phyloP scores from a whole-genome alignment of 2,888 invertebrate species.

The Diogma glabrata region DNA sequence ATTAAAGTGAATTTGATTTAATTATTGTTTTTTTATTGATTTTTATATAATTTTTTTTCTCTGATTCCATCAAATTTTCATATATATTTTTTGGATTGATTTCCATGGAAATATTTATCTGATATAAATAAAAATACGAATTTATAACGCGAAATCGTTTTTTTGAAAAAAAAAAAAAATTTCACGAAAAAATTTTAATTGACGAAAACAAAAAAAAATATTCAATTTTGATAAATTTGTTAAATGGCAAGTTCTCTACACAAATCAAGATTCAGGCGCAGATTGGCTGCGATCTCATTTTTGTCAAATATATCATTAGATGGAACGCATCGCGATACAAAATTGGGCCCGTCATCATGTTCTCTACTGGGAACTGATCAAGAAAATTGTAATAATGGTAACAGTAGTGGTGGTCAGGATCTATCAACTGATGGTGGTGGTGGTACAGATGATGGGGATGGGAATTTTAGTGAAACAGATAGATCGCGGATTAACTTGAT shows the following conservation, averaged over 20 bases:
- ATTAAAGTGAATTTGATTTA: no score
- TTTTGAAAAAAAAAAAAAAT: no score
- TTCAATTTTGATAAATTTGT: no score
- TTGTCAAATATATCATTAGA: slow-evolving; percentile 91
- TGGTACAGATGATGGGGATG: slow-evolving; percentile 34
- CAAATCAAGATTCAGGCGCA: slow-evolving; percentile 61
- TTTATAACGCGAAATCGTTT: no score
- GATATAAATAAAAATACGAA: no score
- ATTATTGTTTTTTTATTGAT: no score
- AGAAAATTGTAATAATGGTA: slow-evolving; percentile 22
- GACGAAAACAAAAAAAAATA: no score
- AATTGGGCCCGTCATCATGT: slow-evolving; percentile 39
- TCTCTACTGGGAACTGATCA: slow-evolving; percentile 21
- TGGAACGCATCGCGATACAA: slow-evolving; percentile 70
- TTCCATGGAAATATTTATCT: no score
- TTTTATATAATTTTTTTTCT: no score
- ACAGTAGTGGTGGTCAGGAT: slow-evolving; percentile 15
- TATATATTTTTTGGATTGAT: no score
- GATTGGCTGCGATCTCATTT: slow-evolving; percentile 87
- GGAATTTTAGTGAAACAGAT: slow-evolving; percentile 37
- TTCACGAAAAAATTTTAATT: no score
- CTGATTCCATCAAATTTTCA: no score
- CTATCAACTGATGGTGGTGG: slow-evolving; percentile 25
- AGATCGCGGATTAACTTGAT: slow-evolving; percentile 37
- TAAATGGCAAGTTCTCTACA: slow-evolving; percentile 39